Percentiles rank a stretch among this genome's conserved stretches.
phyloP scores from a whole-genome alignment of 2,888 invertebrate species.

The Tubiluchus corallicola region DNA sequence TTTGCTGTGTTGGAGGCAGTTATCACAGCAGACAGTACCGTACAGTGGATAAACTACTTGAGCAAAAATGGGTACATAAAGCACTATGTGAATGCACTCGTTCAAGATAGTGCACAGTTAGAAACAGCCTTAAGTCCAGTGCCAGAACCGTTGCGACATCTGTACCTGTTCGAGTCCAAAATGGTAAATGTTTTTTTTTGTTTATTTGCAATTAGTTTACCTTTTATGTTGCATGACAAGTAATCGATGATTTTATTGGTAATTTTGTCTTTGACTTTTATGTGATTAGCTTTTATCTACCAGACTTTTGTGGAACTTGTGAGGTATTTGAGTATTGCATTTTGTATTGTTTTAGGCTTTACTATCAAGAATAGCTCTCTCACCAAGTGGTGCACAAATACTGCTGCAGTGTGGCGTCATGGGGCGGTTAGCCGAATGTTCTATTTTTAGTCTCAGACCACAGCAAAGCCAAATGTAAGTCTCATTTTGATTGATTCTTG shows the following conservation, averaged over 20 bases:
- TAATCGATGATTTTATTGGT: no score
- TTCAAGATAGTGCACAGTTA: constrained; percentile 51
- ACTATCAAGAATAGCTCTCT: constrained; percentile 22
- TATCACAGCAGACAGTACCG: constrained; percentile 43
- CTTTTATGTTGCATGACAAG: no score
- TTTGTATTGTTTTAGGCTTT: constrained; percentile 19
- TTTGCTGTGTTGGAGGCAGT: constrained; percentile 60
- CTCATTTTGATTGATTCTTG: constrained; percentile 32
- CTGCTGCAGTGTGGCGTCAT: constrained; percentile 24
- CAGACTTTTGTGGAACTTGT: neutral
- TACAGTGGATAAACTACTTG: constrained; percentile 39
- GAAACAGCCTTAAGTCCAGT: constrained; percentile 40
- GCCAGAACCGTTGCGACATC: constrained; percentile 38
- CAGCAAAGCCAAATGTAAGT: constrained; percentile 12
- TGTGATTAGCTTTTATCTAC: no score
- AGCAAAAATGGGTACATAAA: constrained; percentile 43
- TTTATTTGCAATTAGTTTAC: no score
- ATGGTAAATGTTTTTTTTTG: constrained; percentile 43
- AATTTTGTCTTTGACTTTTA: no score
- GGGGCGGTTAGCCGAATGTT: constrained; percentile 22
- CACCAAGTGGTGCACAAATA: constrained; percentile 23
- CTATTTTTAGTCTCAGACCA: constrained; percentile 19
- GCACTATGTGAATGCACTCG: constrained; percentile 58
- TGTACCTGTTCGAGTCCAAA: constrained; percentile 73
- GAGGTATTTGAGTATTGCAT: neutral